Conservation (phyloP, 1,140 invertebrate species). For the Gonatopus flavifemur region DNA sequence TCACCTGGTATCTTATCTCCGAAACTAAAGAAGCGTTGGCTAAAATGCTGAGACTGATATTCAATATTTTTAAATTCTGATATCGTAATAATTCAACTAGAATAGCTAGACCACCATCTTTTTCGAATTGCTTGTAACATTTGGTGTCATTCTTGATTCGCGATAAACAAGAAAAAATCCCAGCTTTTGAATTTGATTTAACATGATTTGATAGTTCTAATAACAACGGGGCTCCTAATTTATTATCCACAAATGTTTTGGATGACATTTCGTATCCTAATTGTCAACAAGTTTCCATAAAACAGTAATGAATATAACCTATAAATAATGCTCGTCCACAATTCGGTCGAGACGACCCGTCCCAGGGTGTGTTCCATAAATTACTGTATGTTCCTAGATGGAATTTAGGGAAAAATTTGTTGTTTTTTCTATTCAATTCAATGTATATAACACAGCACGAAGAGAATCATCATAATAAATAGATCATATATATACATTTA, state of each 20-base stretch:
- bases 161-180: conserved; percentile 32
- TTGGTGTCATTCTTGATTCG: conserved; percentile 38
- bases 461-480: no score
- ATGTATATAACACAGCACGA: no score
- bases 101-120: conserved; percentile 28
- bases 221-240: conserved; percentile 22
- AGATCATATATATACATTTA: no score
- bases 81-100: conserved; percentile 35
- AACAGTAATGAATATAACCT: background rate
- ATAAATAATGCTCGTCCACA: no score
- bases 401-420: no score
- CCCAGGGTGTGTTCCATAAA: no score
- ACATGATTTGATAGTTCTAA: conserved; percentile 33
- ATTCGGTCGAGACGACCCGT: no score
- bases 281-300: background rate
- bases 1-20: conserved; percentile 40
- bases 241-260: conserved; percentile 19
- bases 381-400: no score
- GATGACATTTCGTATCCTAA: conserved; percentile 28
- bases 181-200: conserved; percentile 24
- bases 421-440: no score
- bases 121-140: conserved; percentile 33
- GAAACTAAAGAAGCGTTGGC: conserved; percentile 38
- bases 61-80: conserved; percentile 36
- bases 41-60: conserved; percentile 42